A percentile compares a stretch with the other conserved stretches of the same genome.
phyloP scores from a whole-genome alignment of 1,140 invertebrate genomes.

The Meloidogyne exigua region DNA sequence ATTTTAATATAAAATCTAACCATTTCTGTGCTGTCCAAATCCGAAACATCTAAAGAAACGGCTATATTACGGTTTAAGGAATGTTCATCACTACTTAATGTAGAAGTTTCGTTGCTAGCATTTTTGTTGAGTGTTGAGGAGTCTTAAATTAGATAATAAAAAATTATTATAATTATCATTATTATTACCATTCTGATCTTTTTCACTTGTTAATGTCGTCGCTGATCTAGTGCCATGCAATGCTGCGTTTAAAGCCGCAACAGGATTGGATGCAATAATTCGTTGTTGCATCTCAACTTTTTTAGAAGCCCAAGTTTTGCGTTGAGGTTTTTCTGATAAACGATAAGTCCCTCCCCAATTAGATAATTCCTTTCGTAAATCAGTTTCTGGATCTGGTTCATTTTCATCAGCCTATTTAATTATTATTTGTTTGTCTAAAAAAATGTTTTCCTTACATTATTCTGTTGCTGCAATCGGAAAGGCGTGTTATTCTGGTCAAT shows the following conservation, averaged over 20 bases:
- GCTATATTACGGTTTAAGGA: not conserved
- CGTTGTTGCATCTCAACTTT: slow-evolving; percentile 13
- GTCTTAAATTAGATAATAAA: not conserved
- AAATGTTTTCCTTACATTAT: slow-evolving; percentile 37
- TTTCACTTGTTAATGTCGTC: not conserved
- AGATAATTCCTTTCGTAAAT: slow-evolving; percentile 55
- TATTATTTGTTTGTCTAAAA: slow-evolving; percentile 9
- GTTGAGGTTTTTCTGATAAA: slow-evolving; percentile 41
- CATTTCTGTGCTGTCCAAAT: not conserved
- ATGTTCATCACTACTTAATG: not conserved
- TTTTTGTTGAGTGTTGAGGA: not conserved
- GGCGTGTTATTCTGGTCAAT: slow-evolving; percentile 1
- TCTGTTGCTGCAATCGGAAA: slow-evolving; percentile 55
- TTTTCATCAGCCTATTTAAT: slow-evolving; percentile 38
- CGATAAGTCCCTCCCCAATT: slow-evolving; percentile 59
- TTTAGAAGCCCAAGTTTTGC: slow-evolving; percentile 53
- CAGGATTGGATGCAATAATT: slow-evolving; percentile 8
- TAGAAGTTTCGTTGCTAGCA: slow-evolving; percentile 6
- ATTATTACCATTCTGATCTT: not conserved
- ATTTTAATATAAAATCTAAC: not conserved
- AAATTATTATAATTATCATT: not conserved
- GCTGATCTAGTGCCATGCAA: not conserved
- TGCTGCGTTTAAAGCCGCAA: not conserved
- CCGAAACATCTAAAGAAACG: not conserved
- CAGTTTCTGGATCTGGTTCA: slow-evolving; percentile 53